These are phyloP conservation scores for Phoebastria nigripes DNA, from an alignment of 2,797 vertebrate species.

Conservation along the genomic window DNA sequence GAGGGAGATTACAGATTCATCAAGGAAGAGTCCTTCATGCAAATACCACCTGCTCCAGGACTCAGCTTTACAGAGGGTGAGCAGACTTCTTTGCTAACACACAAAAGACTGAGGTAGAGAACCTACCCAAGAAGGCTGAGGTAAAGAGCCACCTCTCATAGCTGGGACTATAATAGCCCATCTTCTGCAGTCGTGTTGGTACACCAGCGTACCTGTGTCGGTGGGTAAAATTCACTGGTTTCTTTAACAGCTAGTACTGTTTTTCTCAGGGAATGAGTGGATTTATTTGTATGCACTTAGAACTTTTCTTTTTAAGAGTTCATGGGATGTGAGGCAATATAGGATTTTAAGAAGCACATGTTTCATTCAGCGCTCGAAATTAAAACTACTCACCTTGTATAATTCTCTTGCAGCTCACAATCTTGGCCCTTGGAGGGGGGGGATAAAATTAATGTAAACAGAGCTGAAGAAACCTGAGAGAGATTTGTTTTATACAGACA, in stretches of 20 bases:
- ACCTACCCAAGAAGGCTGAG: background rate
- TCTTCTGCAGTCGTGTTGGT: fast-evolving
- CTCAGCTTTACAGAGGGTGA: background rate
- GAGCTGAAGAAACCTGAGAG: background rate
- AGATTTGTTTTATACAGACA: background rate
- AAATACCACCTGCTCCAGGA: background rate
- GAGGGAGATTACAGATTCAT: background rate
- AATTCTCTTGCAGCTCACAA: background rate
- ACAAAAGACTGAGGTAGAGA: background rate
- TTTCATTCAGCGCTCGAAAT: background rate
- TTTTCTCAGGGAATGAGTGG: background rate
- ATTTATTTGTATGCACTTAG: background rate
- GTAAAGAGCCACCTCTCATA: background rate
- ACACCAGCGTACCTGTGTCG: fast-evolving
- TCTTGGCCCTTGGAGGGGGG: background rate
- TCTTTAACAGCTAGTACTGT: background rate
- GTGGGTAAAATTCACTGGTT: too few relatives aligned
- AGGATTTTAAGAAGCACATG: background rate
- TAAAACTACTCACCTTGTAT: background rate
- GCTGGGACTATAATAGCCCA: background rate
- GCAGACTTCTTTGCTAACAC: background rate
- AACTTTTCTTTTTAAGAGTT: background rate
- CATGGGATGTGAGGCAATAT: background rate
- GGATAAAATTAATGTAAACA: background rate
- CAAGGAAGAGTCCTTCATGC: background rate